phyloP scores from a whole-genome alignment of 2,113 vertebrate species.

The Archocentrus centrarchus region DNA sequence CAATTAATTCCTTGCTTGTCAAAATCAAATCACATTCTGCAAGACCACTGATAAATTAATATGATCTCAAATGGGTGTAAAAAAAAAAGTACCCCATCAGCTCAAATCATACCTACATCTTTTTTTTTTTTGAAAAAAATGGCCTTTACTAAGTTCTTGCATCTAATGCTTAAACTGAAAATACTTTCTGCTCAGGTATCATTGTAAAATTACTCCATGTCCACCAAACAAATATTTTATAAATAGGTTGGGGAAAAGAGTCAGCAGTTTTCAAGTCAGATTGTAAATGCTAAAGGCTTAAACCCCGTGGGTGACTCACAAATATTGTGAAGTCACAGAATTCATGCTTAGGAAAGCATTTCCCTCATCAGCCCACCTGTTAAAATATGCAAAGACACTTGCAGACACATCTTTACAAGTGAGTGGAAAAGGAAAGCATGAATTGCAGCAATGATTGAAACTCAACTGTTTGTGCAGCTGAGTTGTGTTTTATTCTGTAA shows the following conservation, averaged over 20 bases:
- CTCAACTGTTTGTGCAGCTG: not conserved
- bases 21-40: not conserved
- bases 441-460: not conserved
- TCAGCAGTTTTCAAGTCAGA: not conserved
- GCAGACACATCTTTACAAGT: not conserved
- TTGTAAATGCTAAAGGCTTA: not conserved
- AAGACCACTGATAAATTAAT: constrained; percentile 6
- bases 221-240: not conserved
- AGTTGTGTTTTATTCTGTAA: not conserved
- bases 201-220: not conserved
- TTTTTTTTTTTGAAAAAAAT: not conserved
- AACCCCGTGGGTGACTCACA: not conserved
- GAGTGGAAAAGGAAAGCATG: not conserved
- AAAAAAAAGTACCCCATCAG: not conserved
- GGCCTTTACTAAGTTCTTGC: not conserved
- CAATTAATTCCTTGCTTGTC: constrained; percentile 16
- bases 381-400: constrained; percentile 1
- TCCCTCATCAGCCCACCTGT: not conserved
- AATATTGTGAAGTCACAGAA: not conserved
- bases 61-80: not conserved
- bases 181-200: not conserved
- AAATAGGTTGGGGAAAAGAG: not conserved
- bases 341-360: not conserved
- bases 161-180: not conserved
- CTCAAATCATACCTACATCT: not conserved